Evolutionary conservation across 2,888 invertebrate species (phyloP), one percentile per base, ranked within the genome.

Genomic region (Cryptosula pallasiana): DNA sequence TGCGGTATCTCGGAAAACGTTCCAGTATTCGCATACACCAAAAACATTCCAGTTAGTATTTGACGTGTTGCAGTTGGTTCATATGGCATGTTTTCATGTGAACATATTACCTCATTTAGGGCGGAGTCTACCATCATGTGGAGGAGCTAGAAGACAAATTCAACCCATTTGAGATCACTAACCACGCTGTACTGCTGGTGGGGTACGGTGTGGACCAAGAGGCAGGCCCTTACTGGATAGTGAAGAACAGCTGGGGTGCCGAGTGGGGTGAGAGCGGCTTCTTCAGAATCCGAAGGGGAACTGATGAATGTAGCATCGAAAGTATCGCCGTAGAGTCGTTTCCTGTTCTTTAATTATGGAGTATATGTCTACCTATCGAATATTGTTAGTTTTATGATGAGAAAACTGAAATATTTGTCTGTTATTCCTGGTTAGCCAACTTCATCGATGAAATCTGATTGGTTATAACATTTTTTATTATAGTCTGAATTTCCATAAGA

Each of bases 181-280:
- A 86, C 77, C 87, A 87, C 74, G 86, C 86, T 20, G 87, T 87
- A 1, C 77, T 87, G 32, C 74, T 86, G 32, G 87, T 87, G 20
- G 87, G 87, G 1, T 87, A 86, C 76, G 87, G 87, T 0, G 78
- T 75, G 0, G 85, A 86, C 35, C 70, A 77, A 32, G 74, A 72
- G 16, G 77, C 78, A 1, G 82, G 82, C 9, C 78, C 80, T 55
- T 86, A 78, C 75, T 86, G 86, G 83, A 81, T 80, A 25, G 82
- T 85, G 2, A 84, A 84, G 76, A 86, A 85, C 76, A 84, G 83
- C 72, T 86, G 85, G 85, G 83, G 84, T 1, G 72, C 74, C 3
- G 16, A 23, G 0, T 85, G 85, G 85, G 84, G 83, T 35, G 78
- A 84, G 75, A 72, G 78, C 1, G 85, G 85, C 0, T 85, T 77